Base-by-base conservation (phyloP, 2,888 invertebrate species). In the Lasius fuliginosus region DNA sequence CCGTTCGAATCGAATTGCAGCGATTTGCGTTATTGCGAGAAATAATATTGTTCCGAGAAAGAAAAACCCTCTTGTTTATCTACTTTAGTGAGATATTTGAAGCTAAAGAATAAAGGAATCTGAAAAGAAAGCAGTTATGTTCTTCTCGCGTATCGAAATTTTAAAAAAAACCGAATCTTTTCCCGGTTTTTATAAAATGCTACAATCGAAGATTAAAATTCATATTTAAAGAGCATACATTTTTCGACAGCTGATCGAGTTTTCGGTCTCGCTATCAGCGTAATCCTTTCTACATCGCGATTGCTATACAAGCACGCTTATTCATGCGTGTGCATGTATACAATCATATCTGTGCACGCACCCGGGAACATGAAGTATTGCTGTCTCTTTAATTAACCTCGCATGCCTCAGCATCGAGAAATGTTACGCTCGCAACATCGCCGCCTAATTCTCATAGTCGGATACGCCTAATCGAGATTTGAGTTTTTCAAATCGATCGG, bases 321-420 rank as follows among this genome's bases (percentile, higher is more conserved):
- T 60, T 84, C 12, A 49, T 76, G 42, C 56, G 36, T 27, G 33
- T 36, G 23, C 56, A 65, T 75, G 23, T 30, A 27, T 23, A 33
- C 36, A 30, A 65, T 42, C 23, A 60, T 64, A 30, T 62, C 64
- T 58, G 71, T 36, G 42, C 49, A 46, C 68, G 60, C 68, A 46
- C n/a, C 69, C 67, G 69, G 36, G 36, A 67, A 53, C 68, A 82
- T 23, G 65, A 62, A 81, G 62, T 79, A 90, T 85, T 87, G 90
- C 90, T 90, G 91, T 89, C 90, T 90, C 92, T 93, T 94, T 93
- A 94, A 94, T 94, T 94, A 93, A 94, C 90, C 92, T 87, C 88
- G 87, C 90, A 91, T 92, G 90, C 91, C 88, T 86, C 85, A 87
- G 82, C 87, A 83, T 84, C 85, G 84, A 90, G 87, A 88, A 91